Base-by-base conservation (phyloP, 2,797 vertebrate genomes). In the Tragopan temminckii region DNA sequence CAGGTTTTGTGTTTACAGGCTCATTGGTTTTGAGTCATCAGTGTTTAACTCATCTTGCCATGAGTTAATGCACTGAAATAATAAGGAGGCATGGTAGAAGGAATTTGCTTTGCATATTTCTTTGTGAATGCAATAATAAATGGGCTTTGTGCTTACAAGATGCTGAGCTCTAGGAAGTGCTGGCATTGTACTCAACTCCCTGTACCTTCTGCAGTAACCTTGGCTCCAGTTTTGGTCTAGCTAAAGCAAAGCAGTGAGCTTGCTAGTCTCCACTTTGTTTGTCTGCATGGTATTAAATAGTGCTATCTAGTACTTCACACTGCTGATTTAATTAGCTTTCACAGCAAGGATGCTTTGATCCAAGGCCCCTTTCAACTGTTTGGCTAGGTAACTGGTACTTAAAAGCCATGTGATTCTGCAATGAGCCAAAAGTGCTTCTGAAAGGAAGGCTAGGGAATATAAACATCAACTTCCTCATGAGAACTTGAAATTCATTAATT, bases 21-120 rank as follows among this genome's bases (percentile, higher is more conserved):
- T 91, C 4, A 1, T 2, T 75, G 67, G 17, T 12, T 90, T 81
- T 94, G 91, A 93, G 80, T 95, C 95, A 96, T 62, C 64, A 14
- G 23, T 43, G 42, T 91, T 95, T 46, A 88, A 71, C 50, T 91
- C 90, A 20, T 69, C 85, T 78, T 66, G 62, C 67, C 76, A n/a
- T 55, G 27, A 92, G 59, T 43, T 93, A 75, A 66, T 62, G 52
- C 14, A 2, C 45, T 63, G 35, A 87, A 82, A 80, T 93, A 94
- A 95, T 80, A 5, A 88, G 68, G 74, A 90, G 81, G 80, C 78
- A 75, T 13, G 42, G 14, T 21, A 55, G 81, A 86, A 89, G 63
- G 89, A 89, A 87, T 95, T 91, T 80, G 36, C 71, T 81, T 83
- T 2, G 12, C 19, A 0, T 63, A 36, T 80, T 57, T 87, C 36